Evolutionary conservation across 1,140 invertebrate species (phyloP).

Genomic region (Brachionus calyciflorus): DNA sequence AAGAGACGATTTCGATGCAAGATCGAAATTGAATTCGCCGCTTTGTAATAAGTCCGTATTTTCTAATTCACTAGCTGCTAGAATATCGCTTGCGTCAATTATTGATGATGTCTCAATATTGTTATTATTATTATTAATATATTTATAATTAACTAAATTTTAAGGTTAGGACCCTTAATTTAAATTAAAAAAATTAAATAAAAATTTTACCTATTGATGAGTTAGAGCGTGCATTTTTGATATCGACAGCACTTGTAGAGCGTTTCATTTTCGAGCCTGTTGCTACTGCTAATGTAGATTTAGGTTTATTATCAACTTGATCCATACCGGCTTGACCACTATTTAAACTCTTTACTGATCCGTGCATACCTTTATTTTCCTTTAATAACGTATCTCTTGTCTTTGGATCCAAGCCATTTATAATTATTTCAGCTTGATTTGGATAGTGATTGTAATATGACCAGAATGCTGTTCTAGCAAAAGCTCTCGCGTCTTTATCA

Average conservation of each 20-base stretch:
- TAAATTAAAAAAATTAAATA: background rate
- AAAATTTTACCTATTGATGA: constrained; percentile 49
- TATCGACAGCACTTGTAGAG: constrained; percentile 87
- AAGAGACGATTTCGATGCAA: constrained; percentile 11
- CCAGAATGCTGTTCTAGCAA: constrained; percentile 72
- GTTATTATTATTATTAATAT: background rate
- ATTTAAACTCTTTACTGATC: constrained; percentile 22
- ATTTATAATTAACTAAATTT: too few species aligned
- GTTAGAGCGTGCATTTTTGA: constrained; percentile 59
- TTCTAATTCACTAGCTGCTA: constrained; percentile 24
- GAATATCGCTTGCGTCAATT: constrained; percentile 26
- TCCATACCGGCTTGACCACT: constrained; percentile 21
- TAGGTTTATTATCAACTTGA: constrained; percentile 50
- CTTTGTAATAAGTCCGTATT: constrained; percentile 34
- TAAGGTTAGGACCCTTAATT: background rate
- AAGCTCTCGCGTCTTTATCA: constrained; percentile 75
- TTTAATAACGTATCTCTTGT: constrained; percentile 67
- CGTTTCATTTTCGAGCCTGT: constrained; percentile 59
- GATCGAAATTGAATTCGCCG: constrained; percentile 2
- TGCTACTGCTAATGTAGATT: background rate
- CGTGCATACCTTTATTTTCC: background rate
- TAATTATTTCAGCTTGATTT: constrained; percentile 81
- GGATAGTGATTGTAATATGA: constrained; percentile 85
- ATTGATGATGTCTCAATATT: background rate
- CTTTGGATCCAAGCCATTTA: constrained; percentile 75